phyloP scores from a whole-genome alignment of 2,888 invertebrate genomes.

The Carpatolechia fugitivella region DNA sequence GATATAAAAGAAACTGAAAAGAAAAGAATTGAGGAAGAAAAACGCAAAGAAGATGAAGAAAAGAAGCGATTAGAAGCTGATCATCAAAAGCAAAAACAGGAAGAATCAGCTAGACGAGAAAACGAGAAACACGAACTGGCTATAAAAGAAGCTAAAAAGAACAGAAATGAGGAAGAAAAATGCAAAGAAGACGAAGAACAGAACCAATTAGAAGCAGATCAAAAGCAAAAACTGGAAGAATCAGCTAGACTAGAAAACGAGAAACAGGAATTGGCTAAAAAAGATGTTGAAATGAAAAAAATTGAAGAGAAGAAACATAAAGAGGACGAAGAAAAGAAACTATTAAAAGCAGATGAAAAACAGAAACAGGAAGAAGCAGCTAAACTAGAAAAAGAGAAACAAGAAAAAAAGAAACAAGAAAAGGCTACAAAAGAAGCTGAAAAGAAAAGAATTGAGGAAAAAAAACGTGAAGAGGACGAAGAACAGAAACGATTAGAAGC shows the following conservation, averaged over 20 bases:
- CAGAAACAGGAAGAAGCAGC: conserved; percentile 20
- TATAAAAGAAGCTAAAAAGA: neutral
- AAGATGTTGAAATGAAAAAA: conserved; percentile 17
- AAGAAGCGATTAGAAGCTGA: no score
- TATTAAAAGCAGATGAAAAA: neutral
- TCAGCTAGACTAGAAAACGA: conserved; percentile 14
- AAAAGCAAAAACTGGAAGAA: conserved; percentile 18
- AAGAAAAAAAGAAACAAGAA: conserved; percentile 15
- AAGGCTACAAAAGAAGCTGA: neutral
- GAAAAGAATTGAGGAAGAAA: neutral
- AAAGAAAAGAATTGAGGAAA: neutral
- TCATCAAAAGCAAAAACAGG: conserved; percentile 12
- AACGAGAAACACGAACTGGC: no score
- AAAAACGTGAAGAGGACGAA: conserved; percentile 14
- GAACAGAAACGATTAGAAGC: conserved; percentile 12
- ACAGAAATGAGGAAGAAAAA: neutral
- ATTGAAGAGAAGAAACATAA: conserved; percentile 20
- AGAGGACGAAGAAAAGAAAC: conserved; percentile 2
- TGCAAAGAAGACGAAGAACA: conserved; percentile 14
- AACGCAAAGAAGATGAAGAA: conserved; percentile 4
- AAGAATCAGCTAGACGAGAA: conserved; percentile 11
- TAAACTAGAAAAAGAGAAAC: conserved; percentile 17
- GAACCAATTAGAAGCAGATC: conserved; percentile 16
- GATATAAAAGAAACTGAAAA: conserved; percentile 7
- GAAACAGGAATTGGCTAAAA: no score